A percentile compares a stretch with the other conserved stretches of the same genome.
These are phyloP conservation scores for Craniophora ligustri DNA, from an alignment of 2,888 invertebrate species.

Conservation along the genomic window DNA sequence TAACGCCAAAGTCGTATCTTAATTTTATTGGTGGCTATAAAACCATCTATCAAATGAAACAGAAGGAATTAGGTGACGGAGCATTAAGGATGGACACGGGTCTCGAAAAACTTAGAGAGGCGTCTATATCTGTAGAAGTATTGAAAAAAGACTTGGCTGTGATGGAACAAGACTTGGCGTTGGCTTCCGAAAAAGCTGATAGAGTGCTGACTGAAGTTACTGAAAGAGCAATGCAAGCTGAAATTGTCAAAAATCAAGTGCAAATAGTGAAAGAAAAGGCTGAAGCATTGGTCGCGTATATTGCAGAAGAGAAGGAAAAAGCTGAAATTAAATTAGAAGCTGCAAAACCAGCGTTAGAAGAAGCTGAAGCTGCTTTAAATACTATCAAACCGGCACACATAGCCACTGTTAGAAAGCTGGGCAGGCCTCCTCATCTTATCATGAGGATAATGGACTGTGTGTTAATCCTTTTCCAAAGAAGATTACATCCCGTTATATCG, in stretches of 20 bases:
- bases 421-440: slow-evolving; percentile 98
- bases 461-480: slow-evolving; percentile 96
- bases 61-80: slow-evolving; percentile 96
- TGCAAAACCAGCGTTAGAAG: slow-evolving; percentile 98
- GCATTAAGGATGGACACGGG: slow-evolving; percentile 98
- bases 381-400: slow-evolving; percentile 99
- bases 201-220: slow-evolving; percentile 96
- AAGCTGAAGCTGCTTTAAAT: slow-evolving; percentile 97
- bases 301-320: slow-evolving; percentile 96
- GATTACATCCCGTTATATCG: slow-evolving; percentile 93
- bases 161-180: slow-evolving; percentile 97
- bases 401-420: slow-evolving; percentile 97
- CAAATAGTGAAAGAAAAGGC: slow-evolving; percentile 98
- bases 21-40: slow-evolving; percentile 99
- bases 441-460: slow-evolving; percentile 99
- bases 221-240: slow-evolving; percentile 97
- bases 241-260: slow-evolving; percentile 98
- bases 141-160: slow-evolving; percentile 96
- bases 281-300: slow-evolving; percentile 94
- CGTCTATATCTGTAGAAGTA: slow-evolving; percentile 97
- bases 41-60: slow-evolving; percentile 96
- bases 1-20: slow-evolving; percentile 98
- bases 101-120: slow-evolving; percentile 97
- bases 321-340: slow-evolving; percentile 98
- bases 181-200: slow-evolving; percentile 97